These are phyloP conservation scores for Zootoca vivipara DNA, from an alignment of 2,113 vertebrate genomes.

Conservation along the genomic window DNA sequence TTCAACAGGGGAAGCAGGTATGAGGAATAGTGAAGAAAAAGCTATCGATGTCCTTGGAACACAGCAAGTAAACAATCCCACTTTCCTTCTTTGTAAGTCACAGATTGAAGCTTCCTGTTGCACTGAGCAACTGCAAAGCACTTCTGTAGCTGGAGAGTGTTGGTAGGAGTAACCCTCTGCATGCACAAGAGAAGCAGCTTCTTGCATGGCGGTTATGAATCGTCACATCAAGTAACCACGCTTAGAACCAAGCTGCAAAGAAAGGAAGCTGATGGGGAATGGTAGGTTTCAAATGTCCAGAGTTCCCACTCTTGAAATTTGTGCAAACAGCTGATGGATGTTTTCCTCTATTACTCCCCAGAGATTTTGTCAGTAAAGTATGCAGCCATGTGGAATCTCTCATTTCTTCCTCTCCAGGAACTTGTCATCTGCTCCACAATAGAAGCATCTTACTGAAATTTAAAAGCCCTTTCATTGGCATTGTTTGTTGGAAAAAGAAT, in stretches of 20 bases:
- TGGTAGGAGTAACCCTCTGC: not conserved
- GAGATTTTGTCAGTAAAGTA: constrained; percentile 42
- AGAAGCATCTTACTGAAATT: constrained; percentile 35
- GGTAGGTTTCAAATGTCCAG: not conserved
- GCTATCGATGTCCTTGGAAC: rapidly evolving
- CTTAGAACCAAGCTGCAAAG: not conserved
- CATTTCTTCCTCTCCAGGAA: constrained; percentile 12
- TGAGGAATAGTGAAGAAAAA: not conserved
- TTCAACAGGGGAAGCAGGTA: not conserved
- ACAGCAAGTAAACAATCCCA: not conserved
- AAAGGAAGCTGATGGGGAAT: not conserved
- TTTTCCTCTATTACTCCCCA: constrained; percentile 32
- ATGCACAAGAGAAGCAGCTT: constrained; percentile 13
- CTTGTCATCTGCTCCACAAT: not conserved
- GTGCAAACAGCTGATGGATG: not conserved
- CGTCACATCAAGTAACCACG: not conserved
- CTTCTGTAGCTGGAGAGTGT: not conserved
- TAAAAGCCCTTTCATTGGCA: constrained; percentile 24
- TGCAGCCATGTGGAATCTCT: not conserved
- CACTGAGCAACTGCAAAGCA: not conserved
- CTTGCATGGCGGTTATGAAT: not conserved
- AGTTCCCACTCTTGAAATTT: not conserved
- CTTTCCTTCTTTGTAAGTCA: not conserved
- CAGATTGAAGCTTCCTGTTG: not conserved
- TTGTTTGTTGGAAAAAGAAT: constrained; percentile 20